A percentile compares a stretch with the other conserved stretches of the same genome.
These are phyloP conservation scores for Spodoptera frugiperda DNA, from an alignment of 1,140 invertebrate genomes.

Conservation along the genomic window DNA sequence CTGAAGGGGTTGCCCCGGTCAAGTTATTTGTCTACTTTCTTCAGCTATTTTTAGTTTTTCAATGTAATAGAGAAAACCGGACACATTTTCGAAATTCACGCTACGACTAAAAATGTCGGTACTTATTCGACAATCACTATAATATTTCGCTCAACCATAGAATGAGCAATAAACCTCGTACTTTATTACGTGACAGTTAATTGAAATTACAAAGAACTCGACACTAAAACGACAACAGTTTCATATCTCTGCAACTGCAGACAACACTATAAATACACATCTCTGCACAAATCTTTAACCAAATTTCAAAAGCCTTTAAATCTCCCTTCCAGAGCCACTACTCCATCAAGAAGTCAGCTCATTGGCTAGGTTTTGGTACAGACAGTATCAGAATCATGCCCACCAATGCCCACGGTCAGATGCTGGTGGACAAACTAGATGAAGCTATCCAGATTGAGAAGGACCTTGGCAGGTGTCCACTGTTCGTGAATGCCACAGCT, in stretches of 20 bases:
- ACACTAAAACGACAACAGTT: too few relatives aligned
- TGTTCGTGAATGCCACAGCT: slow-evolving; percentile 91
- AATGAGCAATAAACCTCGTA: not conserved
- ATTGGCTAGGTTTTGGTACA: slow-evolving; percentile 93
- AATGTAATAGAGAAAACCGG: too few relatives aligned
- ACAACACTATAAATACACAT: too few relatives aligned
- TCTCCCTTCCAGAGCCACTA: slow-evolving; percentile 90
- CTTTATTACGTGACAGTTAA: not conserved
- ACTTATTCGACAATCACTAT: too few relatives aligned
- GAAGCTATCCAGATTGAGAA: slow-evolving; percentile 84
- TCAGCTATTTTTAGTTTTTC: too few relatives aligned
- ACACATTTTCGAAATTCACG: too few relatives aligned
- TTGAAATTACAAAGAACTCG: too few relatives aligned
- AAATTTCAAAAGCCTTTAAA: not conserved
- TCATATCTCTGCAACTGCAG: too few relatives aligned
- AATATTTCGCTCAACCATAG: not conserved
- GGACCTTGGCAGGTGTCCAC: slow-evolving; percentile 85
- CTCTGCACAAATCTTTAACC: too few relatives aligned
- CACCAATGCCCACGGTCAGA: slow-evolving; percentile 89
- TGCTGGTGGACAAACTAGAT: slow-evolving; percentile 88
- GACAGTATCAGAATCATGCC: slow-evolving; percentile 90
- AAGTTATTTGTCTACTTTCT: too few relatives aligned
- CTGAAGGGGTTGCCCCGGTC: too few relatives aligned
- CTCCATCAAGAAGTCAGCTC: slow-evolving; percentile 92
- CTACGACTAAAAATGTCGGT: too few relatives aligned